Percentiles rank a stretch among this genome's conserved stretches.
These are phyloP conservation scores for Amphilophus citrinellus DNA, from an alignment of 2,113 vertebrate species.

Conservation along the genomic window DNA sequence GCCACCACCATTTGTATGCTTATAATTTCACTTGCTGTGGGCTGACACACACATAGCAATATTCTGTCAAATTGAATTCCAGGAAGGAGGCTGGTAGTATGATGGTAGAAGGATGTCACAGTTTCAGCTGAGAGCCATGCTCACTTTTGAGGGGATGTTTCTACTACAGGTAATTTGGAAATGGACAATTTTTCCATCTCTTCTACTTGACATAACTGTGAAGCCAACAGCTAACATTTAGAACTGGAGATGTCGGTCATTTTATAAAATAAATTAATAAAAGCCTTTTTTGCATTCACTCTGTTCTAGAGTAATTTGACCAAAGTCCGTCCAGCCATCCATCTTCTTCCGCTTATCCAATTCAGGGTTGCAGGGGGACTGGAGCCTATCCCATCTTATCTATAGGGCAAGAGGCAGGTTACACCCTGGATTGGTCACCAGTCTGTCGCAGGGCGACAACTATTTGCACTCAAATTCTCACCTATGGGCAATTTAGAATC, in stretches of 20 bases:
- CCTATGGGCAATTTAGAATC: no score
- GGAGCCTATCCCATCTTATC: no score
- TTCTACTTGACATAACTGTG: not conserved
- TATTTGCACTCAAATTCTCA: no score
- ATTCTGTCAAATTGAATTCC: constrained; percentile 31
- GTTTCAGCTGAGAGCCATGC: not conserved
- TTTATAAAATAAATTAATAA: not conserved
- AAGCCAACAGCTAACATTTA: not conserved
- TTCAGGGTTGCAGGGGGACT: no score
- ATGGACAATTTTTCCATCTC: not conserved
- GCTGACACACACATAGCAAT: constrained; percentile 31
- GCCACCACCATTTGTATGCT: constrained; percentile 28
- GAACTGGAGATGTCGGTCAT: not conserved
- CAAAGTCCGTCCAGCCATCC: not conserved
- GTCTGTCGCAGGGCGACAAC: no score
- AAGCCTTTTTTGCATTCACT: not conserved
- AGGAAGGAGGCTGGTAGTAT: not conserved
- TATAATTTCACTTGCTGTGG: constrained; percentile 34
- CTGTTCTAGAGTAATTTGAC: not conserved
- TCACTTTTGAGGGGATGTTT: not conserved
- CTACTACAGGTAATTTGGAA: not conserved
- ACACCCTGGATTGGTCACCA: no score
- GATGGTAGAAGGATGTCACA: not conserved
- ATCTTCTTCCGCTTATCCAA: no score
- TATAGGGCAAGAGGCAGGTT: no score